Conservation (phyloP, 2,113 vertebrate species). For the Mustelus asterias region DNA sequence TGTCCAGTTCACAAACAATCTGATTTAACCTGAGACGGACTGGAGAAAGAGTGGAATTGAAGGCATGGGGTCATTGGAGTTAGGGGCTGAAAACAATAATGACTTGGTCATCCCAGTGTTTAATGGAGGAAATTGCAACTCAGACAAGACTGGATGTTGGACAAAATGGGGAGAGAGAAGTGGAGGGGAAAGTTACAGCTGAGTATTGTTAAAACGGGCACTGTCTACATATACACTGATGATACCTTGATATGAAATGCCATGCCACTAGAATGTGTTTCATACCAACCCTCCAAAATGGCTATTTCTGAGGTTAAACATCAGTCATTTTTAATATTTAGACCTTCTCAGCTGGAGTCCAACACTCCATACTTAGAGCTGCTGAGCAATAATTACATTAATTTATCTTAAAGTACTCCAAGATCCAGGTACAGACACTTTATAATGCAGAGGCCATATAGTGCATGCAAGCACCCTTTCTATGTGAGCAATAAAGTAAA, state of each 20-base stretch:
- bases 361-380: background rate
- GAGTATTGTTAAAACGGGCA: background rate
- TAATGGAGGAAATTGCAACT: background rate
- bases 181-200: background rate
- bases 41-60: background rate
- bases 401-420: background rate
- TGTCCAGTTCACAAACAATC: background rate
- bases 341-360: background rate
- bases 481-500: background rate
- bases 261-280: background rate
- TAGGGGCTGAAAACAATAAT: background rate
- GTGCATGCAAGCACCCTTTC: background rate
- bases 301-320: background rate
- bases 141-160: background rate
- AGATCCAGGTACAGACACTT: background rate
- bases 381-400: background rate
- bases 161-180: background rate
- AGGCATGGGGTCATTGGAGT: background rate
- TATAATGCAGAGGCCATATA: background rate
- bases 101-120: background rate
- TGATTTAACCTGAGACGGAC: background rate
- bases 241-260: background rate
- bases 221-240: background rate
- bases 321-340: background rate
- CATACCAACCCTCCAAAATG: background rate